These are phyloP conservation scores for Apodemia hepburni DNA, from an alignment of 2,888 invertebrate species.

Conservation along the genomic window DNA sequence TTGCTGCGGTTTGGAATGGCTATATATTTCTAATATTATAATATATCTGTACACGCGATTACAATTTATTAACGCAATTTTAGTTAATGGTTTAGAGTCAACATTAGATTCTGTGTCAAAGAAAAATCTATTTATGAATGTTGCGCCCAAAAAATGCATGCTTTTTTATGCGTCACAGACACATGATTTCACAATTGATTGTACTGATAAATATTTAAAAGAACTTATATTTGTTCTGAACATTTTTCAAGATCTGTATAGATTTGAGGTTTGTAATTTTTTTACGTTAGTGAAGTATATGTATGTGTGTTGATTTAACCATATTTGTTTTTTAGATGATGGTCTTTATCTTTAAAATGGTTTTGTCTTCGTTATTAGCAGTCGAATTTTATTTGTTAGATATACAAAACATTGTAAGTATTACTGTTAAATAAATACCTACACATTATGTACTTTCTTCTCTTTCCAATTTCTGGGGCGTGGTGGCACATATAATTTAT, in stretches of 20 bases:
- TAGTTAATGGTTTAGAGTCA: conserved; percentile 43
- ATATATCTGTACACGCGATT: conserved; percentile 45
- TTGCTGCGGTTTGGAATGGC: conserved; percentile 43
- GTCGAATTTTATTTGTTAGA: conserved; percentile 43
- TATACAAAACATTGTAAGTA: conserved; percentile 41
- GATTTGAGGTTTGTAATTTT: conserved; percentile 33
- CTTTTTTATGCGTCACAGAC: conserved; percentile 40
- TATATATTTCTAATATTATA: conserved; percentile 42
- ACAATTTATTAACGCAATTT: conserved; percentile 47
- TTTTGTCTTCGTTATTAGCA: conserved; percentile 38
- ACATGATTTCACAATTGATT: conserved; percentile 39
- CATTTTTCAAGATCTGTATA: conserved; percentile 36
- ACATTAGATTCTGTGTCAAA: conserved; percentile 16
- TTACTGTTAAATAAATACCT: too few species aligned
- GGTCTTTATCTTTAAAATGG: conserved; percentile 37
- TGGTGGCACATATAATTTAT: too few species aligned
- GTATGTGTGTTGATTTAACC: too few species aligned
- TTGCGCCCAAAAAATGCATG: conserved; percentile 34
- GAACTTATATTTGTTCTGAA: conserved; percentile 36
- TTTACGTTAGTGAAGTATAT: too few species aligned
- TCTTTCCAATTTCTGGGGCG: too few species aligned
- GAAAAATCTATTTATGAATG: conserved; percentile 22
- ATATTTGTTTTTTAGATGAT: conserved; percentile 22
- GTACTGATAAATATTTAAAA: conserved; percentile 36
- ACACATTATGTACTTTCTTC: too few species aligned